These are phyloP conservation scores for Paralvinella palmiformis DNA, from an alignment of 1,140 invertebrate species.

Conservation along the genomic window DNA sequence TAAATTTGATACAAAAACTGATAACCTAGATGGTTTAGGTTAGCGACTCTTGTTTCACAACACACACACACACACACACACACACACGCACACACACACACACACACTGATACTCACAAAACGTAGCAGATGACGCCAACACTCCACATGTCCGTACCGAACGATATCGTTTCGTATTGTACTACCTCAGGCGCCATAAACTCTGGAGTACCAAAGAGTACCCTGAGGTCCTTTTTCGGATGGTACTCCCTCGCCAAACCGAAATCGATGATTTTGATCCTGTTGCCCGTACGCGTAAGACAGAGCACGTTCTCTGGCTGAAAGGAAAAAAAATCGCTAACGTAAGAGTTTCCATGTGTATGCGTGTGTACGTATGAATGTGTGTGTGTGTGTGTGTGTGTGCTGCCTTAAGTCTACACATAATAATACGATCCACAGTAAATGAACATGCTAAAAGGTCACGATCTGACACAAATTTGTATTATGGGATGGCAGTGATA, in stretches of 20 bases:
- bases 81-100: neutral
- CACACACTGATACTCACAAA: slow-evolving; percentile 69
- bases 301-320: slow-evolving; percentile 97
- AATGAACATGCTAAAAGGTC: too few relatives aligned
- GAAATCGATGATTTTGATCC: slow-evolving; percentile 87
- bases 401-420: too few relatives aligned
- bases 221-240: slow-evolving; percentile 64
- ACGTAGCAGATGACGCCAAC: slow-evolving; percentile 86
- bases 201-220: slow-evolving; percentile 69
- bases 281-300: slow-evolving; percentile 85
- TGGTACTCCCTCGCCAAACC: slow-evolving; percentile 75
- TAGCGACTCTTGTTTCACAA: too few relatives aligned
- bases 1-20: too few relatives aligned
- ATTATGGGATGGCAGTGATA: too few relatives aligned
- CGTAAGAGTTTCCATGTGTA: too few relatives aligned
- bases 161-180: slow-evolving; percentile 79
- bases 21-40: too few relatives aligned
- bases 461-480: too few relatives aligned
- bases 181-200: slow-evolving; percentile 92
- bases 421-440: too few relatives aligned
- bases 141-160: slow-evolving; percentile 75
- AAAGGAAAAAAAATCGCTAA: slow-evolving; percentile 26
- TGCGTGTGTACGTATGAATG: too few relatives aligned
- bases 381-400: too few relatives aligned
- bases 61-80: too few relatives aligned